Percentiles rank a stretch among this genome's conserved stretches.
Conservation (phyloP, 1,140 invertebrate species). For the Protaetia brevitarsis region DNA sequence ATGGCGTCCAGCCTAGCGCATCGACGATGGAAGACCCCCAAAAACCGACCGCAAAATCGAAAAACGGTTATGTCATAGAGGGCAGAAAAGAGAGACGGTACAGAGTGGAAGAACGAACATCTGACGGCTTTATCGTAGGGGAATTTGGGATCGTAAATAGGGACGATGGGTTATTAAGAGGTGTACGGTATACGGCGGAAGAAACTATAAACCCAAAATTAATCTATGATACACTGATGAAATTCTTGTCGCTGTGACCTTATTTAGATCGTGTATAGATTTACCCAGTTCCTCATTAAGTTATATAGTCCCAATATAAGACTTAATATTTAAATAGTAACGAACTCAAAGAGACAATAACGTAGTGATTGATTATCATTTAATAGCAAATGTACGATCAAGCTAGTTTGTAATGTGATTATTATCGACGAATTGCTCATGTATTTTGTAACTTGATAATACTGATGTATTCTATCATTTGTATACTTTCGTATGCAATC, state of each 20-base stretch:
- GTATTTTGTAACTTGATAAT: not conserved
- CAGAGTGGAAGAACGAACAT: slow-evolving; percentile 78
- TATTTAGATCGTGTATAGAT: not conserved
- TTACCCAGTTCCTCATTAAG: slow-evolving; percentile 10
- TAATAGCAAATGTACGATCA: not conserved
- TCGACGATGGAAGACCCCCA: not conserved
- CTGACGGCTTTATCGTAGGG: slow-evolving; percentile 84
- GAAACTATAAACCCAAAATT: slow-evolving; percentile 80
- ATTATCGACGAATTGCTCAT: not conserved
- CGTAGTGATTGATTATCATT: not conserved
- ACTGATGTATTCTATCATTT: not conserved
- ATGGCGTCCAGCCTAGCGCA: slow-evolving; percentile 58
- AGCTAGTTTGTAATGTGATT: not conserved
- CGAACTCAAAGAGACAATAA: not conserved
- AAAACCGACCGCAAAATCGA: slow-evolving; percentile 53
- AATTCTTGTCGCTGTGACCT: slow-evolving; percentile 75
- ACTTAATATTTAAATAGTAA: not conserved
- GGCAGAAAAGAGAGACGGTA: slow-evolving; percentile 80
- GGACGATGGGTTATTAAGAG: slow-evolving; percentile 77
- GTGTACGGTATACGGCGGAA: slow-evolving; percentile 83
- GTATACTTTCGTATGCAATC: not conserved
- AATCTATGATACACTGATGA: slow-evolving; percentile 84
- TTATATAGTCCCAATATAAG: slow-evolving; percentile 12
- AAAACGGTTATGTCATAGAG: slow-evolving; percentile 79
- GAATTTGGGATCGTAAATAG: slow-evolving; percentile 85